Percentiles rank a stretch among this genome's conserved stretches.
Conservation (phyloP, 2,797 vertebrate species). For the Pelodytes ibericus region DNA sequence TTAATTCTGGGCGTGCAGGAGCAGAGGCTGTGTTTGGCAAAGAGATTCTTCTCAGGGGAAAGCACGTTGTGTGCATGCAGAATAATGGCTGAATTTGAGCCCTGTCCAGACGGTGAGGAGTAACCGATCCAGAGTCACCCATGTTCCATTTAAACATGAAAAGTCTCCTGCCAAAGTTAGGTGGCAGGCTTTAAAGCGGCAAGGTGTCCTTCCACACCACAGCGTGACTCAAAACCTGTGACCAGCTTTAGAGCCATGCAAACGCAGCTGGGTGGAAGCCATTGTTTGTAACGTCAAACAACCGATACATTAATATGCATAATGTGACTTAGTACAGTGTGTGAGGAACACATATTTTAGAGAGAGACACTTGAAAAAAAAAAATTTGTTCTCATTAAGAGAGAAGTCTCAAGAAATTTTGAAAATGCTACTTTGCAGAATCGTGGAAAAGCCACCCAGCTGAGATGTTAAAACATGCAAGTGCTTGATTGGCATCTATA, state of each 20-base stretch:
- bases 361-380: background rate
- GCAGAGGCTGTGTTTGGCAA: constrained; percentile 29
- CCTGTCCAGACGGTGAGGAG: background rate
- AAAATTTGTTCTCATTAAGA: no score
- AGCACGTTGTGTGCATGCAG: constrained; percentile 15
- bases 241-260: background rate
- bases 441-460: background rate
- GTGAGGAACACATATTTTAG: background rate
- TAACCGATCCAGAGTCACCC: background rate
- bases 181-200: background rate
- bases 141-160: background rate
- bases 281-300: background rate
- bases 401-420: background rate
- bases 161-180: background rate
- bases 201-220: background rate
- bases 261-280: background rate
- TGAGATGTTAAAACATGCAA: background rate
- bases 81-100: constrained; percentile 18
- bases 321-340: background rate
- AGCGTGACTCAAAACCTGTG: background rate
- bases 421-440: background rate
- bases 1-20: constrained; percentile 26
- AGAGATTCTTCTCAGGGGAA: background rate
- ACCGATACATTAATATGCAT: background rate
- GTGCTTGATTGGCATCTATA: no score